A percentile compares a stretch with the other conserved stretches of the same genome.
phyloP scores from a whole-genome alignment of 23 tunicate genomes.

The Diplosoma virens region DNA sequence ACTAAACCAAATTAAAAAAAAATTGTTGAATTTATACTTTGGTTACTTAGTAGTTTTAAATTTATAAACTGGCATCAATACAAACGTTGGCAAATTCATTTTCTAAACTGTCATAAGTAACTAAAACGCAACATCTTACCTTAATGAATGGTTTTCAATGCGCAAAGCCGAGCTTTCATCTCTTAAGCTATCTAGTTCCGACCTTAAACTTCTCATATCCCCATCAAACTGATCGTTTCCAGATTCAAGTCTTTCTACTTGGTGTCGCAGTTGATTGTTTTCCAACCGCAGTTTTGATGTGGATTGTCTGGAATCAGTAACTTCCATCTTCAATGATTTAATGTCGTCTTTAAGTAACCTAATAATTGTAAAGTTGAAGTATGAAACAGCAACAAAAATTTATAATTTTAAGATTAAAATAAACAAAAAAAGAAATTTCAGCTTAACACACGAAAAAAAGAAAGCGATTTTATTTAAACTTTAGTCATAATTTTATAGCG shows the following conservation, averaged over 20 bases:
- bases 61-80: too few species aligned
- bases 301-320: conserved; percentile 65
- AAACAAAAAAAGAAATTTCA: too few species aligned
- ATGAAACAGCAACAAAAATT: too few species aligned
- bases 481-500: too few species aligned
- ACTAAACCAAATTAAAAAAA: too few species aligned
- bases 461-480: too few species aligned
- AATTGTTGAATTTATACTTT: too few species aligned
- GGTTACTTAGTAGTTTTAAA: too few species aligned
- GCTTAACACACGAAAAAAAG: too few species aligned
- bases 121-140: conserved; percentile 46
- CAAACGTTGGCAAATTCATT: too few species aligned
- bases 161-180: conserved; percentile 31
- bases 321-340: conserved; percentile 63
- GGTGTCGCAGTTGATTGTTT: conserved; percentile 38
- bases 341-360: conserved; percentile 52
- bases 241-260: conserved; percentile 34
- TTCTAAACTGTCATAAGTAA: too few species aligned
- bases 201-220: conserved; percentile 1
- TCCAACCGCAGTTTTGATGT: conserved; percentile 67
- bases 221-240: conserved; percentile 34
- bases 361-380: neutral
- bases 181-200: conserved; percentile 37
- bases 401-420: too few species aligned
- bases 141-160: conserved; percentile 37